Percentiles rank a stretch among this genome's conserved stretches.
Conservation (phyloP, 2,113 vertebrate genomes). For the Baryphthengus martii region DNA sequence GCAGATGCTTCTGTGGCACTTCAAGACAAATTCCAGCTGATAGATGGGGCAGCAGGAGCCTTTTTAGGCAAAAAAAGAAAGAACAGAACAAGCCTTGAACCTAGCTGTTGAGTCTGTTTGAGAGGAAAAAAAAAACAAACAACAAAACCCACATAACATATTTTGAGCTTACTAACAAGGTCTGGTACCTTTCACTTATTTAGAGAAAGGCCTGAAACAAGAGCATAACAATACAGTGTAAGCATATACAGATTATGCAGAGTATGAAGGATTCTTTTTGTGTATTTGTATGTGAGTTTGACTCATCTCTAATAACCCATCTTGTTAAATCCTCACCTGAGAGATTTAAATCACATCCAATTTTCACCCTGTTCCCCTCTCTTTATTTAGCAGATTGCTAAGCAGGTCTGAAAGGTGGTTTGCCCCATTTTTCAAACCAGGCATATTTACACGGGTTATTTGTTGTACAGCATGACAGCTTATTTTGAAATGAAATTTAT, state of each 20-base stretch:
- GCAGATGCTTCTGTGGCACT: not conserved
- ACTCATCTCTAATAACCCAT: not conserved
- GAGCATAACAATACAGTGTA: not conserved
- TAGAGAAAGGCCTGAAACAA: not conserved
- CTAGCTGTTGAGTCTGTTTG: not conserved
- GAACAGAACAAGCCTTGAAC: constrained; percentile 37
- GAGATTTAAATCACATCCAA: not conserved
- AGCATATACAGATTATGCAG: not conserved
- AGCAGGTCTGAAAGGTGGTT: not conserved
- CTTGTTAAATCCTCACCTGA: not conserved
- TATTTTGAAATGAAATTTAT: constrained; percentile 23
- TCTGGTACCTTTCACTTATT: not conserved
- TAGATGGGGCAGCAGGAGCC: not conserved
- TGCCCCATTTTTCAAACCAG: not conserved
- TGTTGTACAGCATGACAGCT: not conserved
- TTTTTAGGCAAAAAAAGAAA: constrained; percentile 3
- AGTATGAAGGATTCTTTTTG: not conserved
- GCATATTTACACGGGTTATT: not conserved
- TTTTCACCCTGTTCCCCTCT: not conserved
- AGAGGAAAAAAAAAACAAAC: not conserved
- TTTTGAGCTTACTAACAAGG: not conserved
- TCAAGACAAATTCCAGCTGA: not conserved
- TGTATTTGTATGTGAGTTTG: not conserved
- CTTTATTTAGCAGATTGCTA: not conserved
- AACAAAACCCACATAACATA: too few relatives aligned